Conservation (phyloP, 1,140 invertebrate genomes). For the Thrips palmi region DNA sequence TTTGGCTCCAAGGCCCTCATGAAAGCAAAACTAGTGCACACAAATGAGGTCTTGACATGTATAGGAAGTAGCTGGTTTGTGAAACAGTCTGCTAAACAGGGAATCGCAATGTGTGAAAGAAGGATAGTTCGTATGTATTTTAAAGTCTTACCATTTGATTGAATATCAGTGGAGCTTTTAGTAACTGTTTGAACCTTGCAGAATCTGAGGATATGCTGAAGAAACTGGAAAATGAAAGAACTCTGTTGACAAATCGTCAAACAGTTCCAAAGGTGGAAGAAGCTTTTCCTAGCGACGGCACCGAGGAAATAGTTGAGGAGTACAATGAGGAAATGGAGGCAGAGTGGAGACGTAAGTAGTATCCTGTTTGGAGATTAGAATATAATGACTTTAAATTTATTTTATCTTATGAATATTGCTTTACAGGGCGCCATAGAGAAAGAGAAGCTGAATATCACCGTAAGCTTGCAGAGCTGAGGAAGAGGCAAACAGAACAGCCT, state of each 20-base stretch:
- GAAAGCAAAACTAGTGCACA: slow-evolving; percentile 45
- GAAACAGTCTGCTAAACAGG: slow-evolving; percentile 41
- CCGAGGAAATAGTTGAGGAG: slow-evolving; percentile 28
- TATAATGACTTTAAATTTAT: too few relatives aligned
- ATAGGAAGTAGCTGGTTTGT: slow-evolving; percentile 51
- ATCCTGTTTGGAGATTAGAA: too few relatives aligned
- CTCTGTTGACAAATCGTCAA: slow-evolving; percentile 24
- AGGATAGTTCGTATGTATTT: too few relatives aligned
- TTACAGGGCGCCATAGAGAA: slow-evolving; percentile 27
- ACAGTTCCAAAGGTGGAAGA: slow-evolving; percentile 20
- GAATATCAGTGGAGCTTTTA: too few relatives aligned
- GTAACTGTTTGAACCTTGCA: too few relatives aligned
- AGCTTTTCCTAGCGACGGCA: slow-evolving; percentile 20
- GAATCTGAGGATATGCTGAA: slow-evolving; percentile 27
- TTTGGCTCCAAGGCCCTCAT: slow-evolving; percentile 41
- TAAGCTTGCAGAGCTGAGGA: slow-evolving; percentile 21
- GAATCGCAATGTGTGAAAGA: slow-evolving; percentile 34
- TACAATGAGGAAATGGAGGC: slow-evolving; percentile 30
- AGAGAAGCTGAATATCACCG: slow-evolving; percentile 26
- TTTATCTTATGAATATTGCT: too few relatives aligned
- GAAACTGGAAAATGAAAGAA: slow-evolving; percentile 24
- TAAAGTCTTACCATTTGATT: too few relatives aligned
- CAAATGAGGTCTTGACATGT: slow-evolving; percentile 45
- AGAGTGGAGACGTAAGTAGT: too few relatives aligned
- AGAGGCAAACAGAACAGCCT: slow-evolving; percentile 19